Conservation (phyloP, 1,140 invertebrate genomes). For the Drosophila carrolli region DNA sequence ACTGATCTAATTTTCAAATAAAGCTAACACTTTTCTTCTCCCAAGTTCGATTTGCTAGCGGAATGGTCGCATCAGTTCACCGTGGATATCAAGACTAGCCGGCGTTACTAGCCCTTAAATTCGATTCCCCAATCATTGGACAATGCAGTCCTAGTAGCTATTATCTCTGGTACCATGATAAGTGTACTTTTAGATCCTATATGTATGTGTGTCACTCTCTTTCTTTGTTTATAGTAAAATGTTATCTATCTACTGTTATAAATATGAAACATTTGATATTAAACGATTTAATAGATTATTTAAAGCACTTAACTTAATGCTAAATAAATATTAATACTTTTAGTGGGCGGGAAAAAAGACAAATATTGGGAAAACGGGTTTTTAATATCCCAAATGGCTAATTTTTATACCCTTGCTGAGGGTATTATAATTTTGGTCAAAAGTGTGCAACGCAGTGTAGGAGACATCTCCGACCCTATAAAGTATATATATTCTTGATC, state of each 20-base stretch:
- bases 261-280: conserved; percentile 33
- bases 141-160: conserved; percentile 15
- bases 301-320: not conserved
- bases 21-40: not conserved
- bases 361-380: too few species aligned
- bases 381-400: too few species aligned
- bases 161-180: conserved; percentile 23
- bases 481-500: too few species aligned
- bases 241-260: conserved; percentile 32
- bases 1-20: too few species aligned
- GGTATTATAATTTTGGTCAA: too few species aligned
- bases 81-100: conserved; percentile 80
- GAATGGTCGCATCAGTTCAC: conserved; percentile 74
- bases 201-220: conserved; percentile 13
- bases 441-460: too few species aligned
- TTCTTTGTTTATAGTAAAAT: conserved; percentile 36
- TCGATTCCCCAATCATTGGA: not conserved
- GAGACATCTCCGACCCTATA: too few species aligned
- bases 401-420: too few species aligned
- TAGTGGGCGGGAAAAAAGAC: not conserved
- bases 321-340: too few species aligned
- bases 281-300: conserved; percentile 9
- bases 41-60: conserved; percentile 59
- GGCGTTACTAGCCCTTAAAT: conserved; percentile 31
- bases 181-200: conserved; percentile 12